These are phyloP conservation scores for Ypsolopha scabrella DNA, from an alignment of 2,888 invertebrate species.

Conservation along the genomic window DNA sequence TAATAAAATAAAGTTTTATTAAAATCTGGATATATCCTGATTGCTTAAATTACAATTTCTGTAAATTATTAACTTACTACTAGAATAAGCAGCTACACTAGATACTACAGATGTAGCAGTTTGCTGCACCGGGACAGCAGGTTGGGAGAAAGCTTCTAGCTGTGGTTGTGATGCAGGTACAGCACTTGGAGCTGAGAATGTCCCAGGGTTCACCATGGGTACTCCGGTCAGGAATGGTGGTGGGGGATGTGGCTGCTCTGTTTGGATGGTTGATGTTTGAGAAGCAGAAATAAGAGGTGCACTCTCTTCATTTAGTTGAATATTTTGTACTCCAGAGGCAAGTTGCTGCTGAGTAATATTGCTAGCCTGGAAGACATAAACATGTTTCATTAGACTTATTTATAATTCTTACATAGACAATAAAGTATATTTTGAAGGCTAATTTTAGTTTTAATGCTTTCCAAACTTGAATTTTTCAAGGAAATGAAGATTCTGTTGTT, in stretches of 20 bases:
- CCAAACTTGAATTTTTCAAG: too few relatives aligned
- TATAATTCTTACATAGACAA: too few relatives aligned
- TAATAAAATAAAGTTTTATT: conserved; percentile 4
- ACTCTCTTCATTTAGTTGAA: conserved; percentile 39
- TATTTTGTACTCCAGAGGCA: conserved; percentile 29
- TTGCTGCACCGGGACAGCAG: conserved; percentile 19
- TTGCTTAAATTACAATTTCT: too few relatives aligned
- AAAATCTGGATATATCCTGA: background rate
- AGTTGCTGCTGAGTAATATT: conserved; percentile 25
- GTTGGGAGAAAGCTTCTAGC: conserved; percentile 14
- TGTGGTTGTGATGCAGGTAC: conserved; percentile 13
- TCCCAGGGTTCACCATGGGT: conserved; percentile 59
- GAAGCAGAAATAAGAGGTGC: conserved; percentile 28
- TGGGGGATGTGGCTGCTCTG: conserved; percentile 28
- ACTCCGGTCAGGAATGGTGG: conserved; percentile 64
- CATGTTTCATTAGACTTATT: background rate
- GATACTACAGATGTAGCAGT: conserved; percentile 46
- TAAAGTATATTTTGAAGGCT: too few relatives aligned
- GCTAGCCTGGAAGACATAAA: conserved; percentile 1
- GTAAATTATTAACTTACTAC: conserved; percentile 41
- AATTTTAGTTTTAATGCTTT: too few relatives aligned
- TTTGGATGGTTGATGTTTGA: conserved; percentile 15
- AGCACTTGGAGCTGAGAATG: conserved; percentile 20
- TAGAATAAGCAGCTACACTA: conserved; percentile 59
- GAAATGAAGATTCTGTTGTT: too few relatives aligned